Conservation (phyloP, 2,888 invertebrate genomes). For the Chymomyza procnemis region DNA sequence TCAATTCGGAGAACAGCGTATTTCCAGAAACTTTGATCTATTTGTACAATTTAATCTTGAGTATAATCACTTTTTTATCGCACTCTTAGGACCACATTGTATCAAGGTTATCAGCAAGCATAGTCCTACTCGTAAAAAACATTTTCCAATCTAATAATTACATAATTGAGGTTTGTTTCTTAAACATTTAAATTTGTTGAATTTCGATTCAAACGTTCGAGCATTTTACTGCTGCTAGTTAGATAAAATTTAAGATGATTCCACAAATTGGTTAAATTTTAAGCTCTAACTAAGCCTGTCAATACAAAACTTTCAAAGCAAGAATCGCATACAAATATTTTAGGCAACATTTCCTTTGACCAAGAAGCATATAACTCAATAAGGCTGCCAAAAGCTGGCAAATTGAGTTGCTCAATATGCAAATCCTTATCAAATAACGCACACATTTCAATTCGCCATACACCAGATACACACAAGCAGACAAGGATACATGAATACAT, state of each 20-base stretch:
- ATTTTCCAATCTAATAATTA: no score
- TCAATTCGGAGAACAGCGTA: no score
- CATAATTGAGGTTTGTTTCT: no score
- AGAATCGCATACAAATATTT: background rate
- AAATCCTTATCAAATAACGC: slow-evolving; percentile 3
- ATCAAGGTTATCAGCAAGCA: no score
- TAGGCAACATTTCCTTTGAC: background rate
- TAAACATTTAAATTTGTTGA: no score
- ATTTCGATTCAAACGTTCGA: background rate
- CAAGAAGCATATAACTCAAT: slow-evolving; percentile 1
- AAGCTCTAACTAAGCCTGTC: background rate
- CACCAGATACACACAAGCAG: background rate
- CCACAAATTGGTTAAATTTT: background rate
- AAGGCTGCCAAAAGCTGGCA: background rate
- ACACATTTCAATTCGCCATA: background rate
- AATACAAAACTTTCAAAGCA: background rate
- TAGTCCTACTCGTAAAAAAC: no score
- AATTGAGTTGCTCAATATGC: slow-evolving; percentile 4
- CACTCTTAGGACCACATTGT: no score
- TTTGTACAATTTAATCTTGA: no score
- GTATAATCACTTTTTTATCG: no score
- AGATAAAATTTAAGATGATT: background rate
- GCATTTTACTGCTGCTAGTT: background rate
- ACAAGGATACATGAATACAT: background rate
- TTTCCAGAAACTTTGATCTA: no score